A percentile compares a stretch with the other conserved stretches of the same genome.
Evolutionary conservation across 2,888 invertebrate species (phyloP).

Genomic region (Drosophila macrospina): DNA sequence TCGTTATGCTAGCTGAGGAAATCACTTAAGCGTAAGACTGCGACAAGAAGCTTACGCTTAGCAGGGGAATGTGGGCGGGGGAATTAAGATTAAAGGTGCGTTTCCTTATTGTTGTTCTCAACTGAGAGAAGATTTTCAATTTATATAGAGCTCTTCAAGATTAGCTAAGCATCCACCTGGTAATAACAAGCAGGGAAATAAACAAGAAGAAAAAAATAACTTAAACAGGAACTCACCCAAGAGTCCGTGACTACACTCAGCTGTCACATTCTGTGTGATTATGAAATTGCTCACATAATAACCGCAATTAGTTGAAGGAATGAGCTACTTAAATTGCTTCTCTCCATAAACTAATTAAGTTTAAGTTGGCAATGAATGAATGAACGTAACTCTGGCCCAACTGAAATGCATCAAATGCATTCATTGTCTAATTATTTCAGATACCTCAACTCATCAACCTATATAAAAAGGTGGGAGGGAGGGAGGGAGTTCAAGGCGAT

Average conservation of each 20-base stretch:
- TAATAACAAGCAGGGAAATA: too few relatives aligned
- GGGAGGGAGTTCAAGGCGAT: neutral
- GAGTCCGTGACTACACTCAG: constrained; percentile 1
- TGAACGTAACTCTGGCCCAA: constrained; percentile 26
- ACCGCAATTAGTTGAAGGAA: constrained; percentile 47
- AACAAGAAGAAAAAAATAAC: neutral
- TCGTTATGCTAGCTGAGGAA: constrained; percentile 31
- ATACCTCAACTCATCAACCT: constrained; percentile 26
- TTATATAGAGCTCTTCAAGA: neutral
- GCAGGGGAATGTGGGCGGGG: neutral
- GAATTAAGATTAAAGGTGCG: constrained; percentile 1
- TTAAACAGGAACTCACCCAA: neutral
- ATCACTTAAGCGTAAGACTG: constrained; percentile 22
- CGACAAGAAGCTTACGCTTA: constrained; percentile 2
- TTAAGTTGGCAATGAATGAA: constrained; percentile 18
- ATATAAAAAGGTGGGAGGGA: constrained; percentile 2
- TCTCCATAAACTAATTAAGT: constrained; percentile 52
- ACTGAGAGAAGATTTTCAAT: constrained; percentile 4
- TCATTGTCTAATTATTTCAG: constrained; percentile 55
- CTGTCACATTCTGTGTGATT: constrained; percentile 29
- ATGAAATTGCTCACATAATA: constrained; percentile 48
- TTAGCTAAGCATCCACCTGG: neutral
- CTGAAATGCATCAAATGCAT: constrained; percentile 54
- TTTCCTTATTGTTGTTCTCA: constrained; percentile 7
- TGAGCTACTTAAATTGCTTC: constrained; percentile 18